These are phyloP conservation scores for Entomyzon cyanotis DNA, from an alignment of 2,113 vertebrate species.

Conservation along the genomic window DNA sequence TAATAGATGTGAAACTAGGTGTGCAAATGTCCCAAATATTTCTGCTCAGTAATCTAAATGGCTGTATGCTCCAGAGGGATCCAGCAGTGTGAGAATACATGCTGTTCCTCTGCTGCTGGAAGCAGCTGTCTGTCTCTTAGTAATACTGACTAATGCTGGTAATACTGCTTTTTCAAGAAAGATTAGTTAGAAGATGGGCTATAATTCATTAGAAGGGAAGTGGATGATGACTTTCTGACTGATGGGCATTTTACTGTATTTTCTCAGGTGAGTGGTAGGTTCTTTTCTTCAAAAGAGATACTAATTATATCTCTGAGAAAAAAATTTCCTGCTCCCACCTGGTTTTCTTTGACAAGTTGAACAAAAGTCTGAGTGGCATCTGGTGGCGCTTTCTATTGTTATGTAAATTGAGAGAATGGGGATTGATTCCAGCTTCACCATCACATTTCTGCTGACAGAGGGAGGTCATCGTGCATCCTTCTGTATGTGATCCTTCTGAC, in stretches of 20 bases:
- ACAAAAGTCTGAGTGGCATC: background rate
- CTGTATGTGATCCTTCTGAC: background rate
- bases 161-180: background rate
- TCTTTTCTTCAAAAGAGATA: background rate
- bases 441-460: background rate
- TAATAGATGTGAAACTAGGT: background rate
- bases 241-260: background rate
- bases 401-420: background rate
- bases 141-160: background rate
- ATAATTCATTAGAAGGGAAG: background rate
- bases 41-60: background rate
- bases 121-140: background rate
- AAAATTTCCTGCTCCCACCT: background rate
- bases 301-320: background rate
- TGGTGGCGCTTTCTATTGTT: background rate
- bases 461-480: background rate
- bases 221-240: background rate
- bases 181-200: background rate
- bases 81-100: background rate
- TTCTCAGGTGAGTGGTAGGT: background rate
- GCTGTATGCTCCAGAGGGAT: background rate
- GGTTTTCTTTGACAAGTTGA: background rate
- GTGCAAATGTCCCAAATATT: background rate
- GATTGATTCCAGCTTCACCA: background rate
- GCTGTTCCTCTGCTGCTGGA: background rate